Percentiles rank a stretch among this genome's conserved stretches.
These are phyloP conservation scores for Drosophila incognita DNA, from an alignment of 2,888 invertebrate species.

Conservation along the genomic window DNA sequence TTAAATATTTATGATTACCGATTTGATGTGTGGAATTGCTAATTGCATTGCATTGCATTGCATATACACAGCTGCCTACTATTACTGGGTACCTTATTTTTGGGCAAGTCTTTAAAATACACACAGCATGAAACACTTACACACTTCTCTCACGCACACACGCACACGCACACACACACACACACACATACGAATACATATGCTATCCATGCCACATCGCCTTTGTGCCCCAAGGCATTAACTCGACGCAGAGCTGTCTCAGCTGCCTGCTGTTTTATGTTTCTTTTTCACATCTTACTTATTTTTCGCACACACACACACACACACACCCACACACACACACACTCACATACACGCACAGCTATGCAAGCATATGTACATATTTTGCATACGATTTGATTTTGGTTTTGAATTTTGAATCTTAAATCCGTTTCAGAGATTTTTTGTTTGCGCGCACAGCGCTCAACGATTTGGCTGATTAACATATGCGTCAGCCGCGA, in stretches of 20 bases:
- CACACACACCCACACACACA: not conserved
- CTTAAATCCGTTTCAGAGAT: conserved; percentile 38
- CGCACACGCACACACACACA: not conserved
- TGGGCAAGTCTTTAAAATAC: conserved; percentile 19
- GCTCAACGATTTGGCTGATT: conserved; percentile 50
- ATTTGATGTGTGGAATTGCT: not conserved
- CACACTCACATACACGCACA: not conserved
- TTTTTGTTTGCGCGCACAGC: conserved; percentile 1
- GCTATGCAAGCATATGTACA: conserved; percentile 35
- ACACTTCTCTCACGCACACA: not conserved
- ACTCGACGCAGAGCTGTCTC: conserved; percentile 37
- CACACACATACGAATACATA: conserved; percentile 19
- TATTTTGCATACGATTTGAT: conserved; percentile 55
- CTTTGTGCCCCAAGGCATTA: conserved; percentile 36
- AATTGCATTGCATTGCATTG: not conserved
- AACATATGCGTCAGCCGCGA: conserved; percentile 44
- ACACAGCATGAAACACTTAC: conserved; percentile 8
- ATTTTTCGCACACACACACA: conserved; percentile 2
- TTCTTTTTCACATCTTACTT: not conserved
- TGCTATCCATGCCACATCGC: conserved; percentile 38
- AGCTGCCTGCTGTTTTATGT: conserved; percentile 23
- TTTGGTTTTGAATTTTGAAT: conserved; percentile 57
- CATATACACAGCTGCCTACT: not conserved
- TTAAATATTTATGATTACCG: not conserved
- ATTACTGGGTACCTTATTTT: not conserved